Evolutionary conservation across 1,140 invertebrate genomes (phyloP), one percentile per base, ranked within the genome.

Genomic region (Dolichoris vasculosae): DNA sequence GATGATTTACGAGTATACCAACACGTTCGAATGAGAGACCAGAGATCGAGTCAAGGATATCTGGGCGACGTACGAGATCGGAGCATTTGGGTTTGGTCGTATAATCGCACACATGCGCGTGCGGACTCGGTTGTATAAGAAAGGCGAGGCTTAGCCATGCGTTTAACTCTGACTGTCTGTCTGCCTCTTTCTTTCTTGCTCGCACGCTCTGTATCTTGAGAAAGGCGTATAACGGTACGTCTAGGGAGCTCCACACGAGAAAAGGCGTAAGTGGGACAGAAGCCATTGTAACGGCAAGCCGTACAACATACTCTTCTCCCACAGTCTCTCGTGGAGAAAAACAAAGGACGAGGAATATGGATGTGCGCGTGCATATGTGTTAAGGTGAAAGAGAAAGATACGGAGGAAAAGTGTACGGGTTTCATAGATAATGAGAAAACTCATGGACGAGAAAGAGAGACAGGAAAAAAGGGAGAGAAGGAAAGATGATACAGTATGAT

Each of bases 181-280:
- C 69, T 40, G 7, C 30, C 43, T 46, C 73, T 76, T 15, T 35
- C 78, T 64, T 38, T 38, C 20, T 43, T 26, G 8, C 76, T 32
- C 76, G 13, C 48, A 38, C 32, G 30, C 51, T 30, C 76, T 20
- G 46, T 43, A 46, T 81, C 40, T 51, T 55, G 48, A 55, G 46
- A 82, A 71, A 67, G 79, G 43, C 40, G 82, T 32, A 77, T 84
- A 84, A 84, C 83, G 83, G 83, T 84, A 78, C 32, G 76, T 38
- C 20, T 23, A 17, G 32, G 43, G 32, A 48, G 13, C 13, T 32
- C 32, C 43, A 7, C 43, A 13, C 46, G 51, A 59, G 77, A 59
- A 63, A 77, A 23, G 77, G 55, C 71, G 71, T 71, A 83, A 83
- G 71, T 83, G 82, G 73, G 82, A 83, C 82, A 76, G 82, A 23